Evolutionary conservation across 2,888 invertebrate genomes (phyloP), one percentile per base, ranked within the genome.

Genomic region (Lasioglossum marginatum): DNA sequence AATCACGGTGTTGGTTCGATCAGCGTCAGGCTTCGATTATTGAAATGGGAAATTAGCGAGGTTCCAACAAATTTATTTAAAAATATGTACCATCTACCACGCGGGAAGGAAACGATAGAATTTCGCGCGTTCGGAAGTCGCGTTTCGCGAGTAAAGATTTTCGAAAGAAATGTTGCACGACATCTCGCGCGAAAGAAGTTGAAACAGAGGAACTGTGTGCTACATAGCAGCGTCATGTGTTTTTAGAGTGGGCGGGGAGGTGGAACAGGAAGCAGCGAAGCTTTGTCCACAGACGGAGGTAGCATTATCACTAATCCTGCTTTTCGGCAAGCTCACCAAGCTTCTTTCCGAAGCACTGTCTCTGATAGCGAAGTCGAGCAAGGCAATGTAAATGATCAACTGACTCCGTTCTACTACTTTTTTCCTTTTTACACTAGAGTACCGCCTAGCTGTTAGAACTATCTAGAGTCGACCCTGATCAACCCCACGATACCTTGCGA

Each of bases 301-400:
- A 98, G 97, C 95, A 97, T 98, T 95, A 97, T 98, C 93, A 97
- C 97, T 94, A 97, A 97, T 96, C 97, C 98, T 92, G 97, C 97
- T 93, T 97, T 96, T 96, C 95, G 97, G 96, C 95, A 96, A 96
- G 93, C 97, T 96, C 97, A 97, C 95, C 97, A 97, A 93, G 96
- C 97, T 93, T 96, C 96, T 72, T 97, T 98, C 96, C 97, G 98
- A 94, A 98, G 98, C 93, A 98, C 98, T 92, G 98, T 98, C 93
- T 99, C 99, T 92, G 99, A 99, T 96, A 98, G 98, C 94, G 99
- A 99, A 96, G 97, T 98, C 95, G 98, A 98, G 96, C 97, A 97
- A 95, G 97, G 97, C 95, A 97, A 98, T 96, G 98, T 98, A 97
- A 97, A 88, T 83, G 87, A 86, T 75, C 85, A 79, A 83, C 71